Conservation (phyloP, 2,797 vertebrate species). For the Macrochelys suwanniensis region DNA sequence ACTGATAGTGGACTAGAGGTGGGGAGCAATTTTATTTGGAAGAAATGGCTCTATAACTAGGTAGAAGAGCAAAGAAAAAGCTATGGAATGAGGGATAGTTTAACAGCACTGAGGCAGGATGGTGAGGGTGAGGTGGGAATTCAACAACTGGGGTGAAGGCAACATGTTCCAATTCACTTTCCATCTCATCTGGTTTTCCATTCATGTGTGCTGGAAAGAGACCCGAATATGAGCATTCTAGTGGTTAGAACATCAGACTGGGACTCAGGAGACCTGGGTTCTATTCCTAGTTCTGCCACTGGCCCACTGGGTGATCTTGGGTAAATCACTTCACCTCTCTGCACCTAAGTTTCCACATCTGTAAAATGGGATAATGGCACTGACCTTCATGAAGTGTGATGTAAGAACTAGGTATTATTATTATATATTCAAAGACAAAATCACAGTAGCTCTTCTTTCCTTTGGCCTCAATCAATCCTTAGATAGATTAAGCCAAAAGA, state of each 20-base stretch:
- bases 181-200: background rate
- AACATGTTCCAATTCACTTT: background rate
- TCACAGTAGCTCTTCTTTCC: background rate
- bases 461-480: background rate
- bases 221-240: background rate
- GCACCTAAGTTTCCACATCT: background rate
- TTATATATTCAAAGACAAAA: background rate
- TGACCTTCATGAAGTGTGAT: background rate
- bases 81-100: background rate
- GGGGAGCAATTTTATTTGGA: background rate
- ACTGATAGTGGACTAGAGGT: background rate
- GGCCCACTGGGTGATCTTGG: background rate
- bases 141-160: background rate
- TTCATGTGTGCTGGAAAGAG: background rate
- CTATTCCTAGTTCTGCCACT: background rate
- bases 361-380: background rate
- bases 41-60: background rate
- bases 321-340: background rate
- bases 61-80: background rate
- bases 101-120: background rate
- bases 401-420: background rate
- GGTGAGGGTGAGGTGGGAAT: background rate
- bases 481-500: background rate
- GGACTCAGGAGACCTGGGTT: background rate
- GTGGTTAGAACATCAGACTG: background rate